Base-by-base conservation (phyloP, 2,113 vertebrate species). In the Nyctibius bracteatus region DNA sequence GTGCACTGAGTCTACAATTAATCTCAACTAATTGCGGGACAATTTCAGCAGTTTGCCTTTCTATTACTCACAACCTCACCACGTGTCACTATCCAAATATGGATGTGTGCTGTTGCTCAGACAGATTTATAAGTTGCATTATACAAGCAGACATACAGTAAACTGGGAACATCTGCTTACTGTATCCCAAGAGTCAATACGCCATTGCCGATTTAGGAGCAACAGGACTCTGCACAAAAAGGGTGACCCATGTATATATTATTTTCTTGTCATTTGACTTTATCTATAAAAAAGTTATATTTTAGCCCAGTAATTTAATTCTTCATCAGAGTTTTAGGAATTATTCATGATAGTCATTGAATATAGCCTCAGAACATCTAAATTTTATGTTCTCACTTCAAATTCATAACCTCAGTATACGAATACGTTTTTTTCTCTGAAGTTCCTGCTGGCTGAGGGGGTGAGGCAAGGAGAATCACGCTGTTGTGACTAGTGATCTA, bases 1-100 rank as follows among this genome's bases (percentile, higher is more conserved):
- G 24, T 63, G 28, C 92, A 77, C 33, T 25, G n/a, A 74, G 27
- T 63, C n/a, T 86, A 27, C 37, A 61, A 63, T 74, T 88, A 27
- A 81, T 95, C 92, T 70, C 59, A 70, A 51, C 24, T 92, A 92
- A 94, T 93, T 93, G 35, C 14, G 86, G 71, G 54, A 83, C 9
- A 61, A 47, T 90, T 90, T 90, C 74, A 91, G 43, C 3, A 6
- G 16, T 75, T 91, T 92, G 67, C 88, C 78, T 81, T 82, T 75
- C 41, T 74, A 73, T 85, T 87, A 49, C 44, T 91, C 61, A 89
- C 20, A 89, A 31, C 67, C 93, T 78, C 25, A 54, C n/a, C 37
- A 24, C 37, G 43, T 66, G 37, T 55, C 46, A 46, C 65, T 73
- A 24, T 57, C 83, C 30, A 73, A 63, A 86, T 59, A 12, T 47